Percentiles rank a stretch among this genome's conserved stretches.
Conservation (phyloP, 1,140 invertebrate genomes). For the Hormaphis cornu region DNA sequence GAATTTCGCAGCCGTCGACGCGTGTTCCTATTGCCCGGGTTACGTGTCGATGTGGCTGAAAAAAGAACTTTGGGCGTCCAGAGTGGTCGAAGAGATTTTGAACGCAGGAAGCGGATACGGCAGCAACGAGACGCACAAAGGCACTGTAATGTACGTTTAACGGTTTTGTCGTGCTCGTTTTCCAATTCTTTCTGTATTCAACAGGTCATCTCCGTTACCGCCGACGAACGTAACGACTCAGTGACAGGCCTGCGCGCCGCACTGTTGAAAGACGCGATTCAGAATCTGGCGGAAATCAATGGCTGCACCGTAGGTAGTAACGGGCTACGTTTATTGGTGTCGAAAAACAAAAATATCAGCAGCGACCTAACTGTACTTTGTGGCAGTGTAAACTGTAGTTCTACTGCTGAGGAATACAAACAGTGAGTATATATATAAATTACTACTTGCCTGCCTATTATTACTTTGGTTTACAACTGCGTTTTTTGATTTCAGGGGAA, state of each 20-base stretch:
- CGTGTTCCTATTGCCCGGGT: background rate
- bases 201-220: background rate
- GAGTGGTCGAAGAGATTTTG: background rate
- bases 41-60: constrained; percentile 11
- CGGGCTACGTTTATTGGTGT: background rate
- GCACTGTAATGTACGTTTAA: background rate
- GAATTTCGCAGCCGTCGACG: background rate
- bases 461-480: background rate
- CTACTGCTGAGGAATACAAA: background rate
- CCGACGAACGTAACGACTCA: background rate
- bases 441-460: background rate
- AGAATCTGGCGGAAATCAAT: background rate
- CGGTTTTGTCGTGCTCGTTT: background rate
- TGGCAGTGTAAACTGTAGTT: background rate
- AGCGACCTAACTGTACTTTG: background rate
- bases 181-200: background rate
- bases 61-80: background rate
- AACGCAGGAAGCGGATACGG: background rate
- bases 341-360: background rate
- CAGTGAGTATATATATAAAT: background rate
- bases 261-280: background rate
- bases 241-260: background rate
- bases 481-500: background rate
- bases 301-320: background rate
- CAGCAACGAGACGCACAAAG: background rate